Base-by-base conservation (phyloP, 2,113 vertebrate species). In the Channa maculata region DNA sequence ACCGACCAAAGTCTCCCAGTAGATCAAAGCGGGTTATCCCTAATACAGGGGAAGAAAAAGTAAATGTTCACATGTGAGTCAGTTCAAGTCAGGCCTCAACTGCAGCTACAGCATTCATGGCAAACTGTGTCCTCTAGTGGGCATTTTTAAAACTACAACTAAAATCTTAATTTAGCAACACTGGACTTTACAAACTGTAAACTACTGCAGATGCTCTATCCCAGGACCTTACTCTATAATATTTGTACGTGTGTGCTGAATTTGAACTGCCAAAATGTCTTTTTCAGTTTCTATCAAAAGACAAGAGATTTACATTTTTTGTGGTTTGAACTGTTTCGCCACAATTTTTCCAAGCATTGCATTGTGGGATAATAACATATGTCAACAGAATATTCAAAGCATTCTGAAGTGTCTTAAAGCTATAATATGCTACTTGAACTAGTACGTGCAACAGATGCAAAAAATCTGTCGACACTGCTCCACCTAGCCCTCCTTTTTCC, bases 11-110 rank as follows among this genome's bases (percentile, higher is more conserved):
- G 80, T 98, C 96, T 55, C 98, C 98, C 84, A 99, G 92, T 13
- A 99, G 92, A 83, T 99, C 97, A 14, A 99, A 99, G 43, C 94
- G 95, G 24, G 98, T 99, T 89, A 99, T 98, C 4, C 98, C 98
- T 99, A 65, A 38, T 54, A 64, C 6, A 11, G 65, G 36, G 1
- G 6, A 75, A 34, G 10, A 6, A 62, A 39, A 4, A 4, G n/a
- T 54, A 54, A 50, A 59, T 5, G 44, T 54, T 66, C 13, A 15
- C 14, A 59, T 38, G 38, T 69, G 49, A 59, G 62, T 46, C 13
- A 65, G 6, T 10, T 41, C 3, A 38, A 73, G 6, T 6, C n/a
- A 44, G 55, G 9, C 34, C 6, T 52, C 41, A 63, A 12, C 34
- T 52, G 54, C 48, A 57, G 33, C 8, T 10, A 4, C 24, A 60